These are phyloP conservation scores for Bursaphelenchus okinawaensis DNA, from an alignment of 2,888 invertebrate genomes.

Conservation along the genomic window DNA sequence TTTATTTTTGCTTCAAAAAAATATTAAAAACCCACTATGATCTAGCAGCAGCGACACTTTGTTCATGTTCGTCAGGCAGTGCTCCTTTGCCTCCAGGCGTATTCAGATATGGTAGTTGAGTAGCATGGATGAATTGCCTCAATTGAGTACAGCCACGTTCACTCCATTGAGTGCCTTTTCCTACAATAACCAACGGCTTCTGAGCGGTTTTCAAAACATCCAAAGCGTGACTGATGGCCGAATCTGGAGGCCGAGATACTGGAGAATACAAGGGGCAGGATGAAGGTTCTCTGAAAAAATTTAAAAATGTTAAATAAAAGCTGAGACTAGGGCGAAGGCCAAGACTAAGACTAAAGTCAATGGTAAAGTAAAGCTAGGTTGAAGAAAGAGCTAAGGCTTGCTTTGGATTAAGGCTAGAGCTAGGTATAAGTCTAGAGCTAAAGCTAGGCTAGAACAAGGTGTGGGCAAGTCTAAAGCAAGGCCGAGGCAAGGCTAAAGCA, in stretches of 20 bases:
- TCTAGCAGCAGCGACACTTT: slow-evolving; percentile 79
- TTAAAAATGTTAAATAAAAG: no score
- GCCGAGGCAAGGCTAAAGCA: no score
- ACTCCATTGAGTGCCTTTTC: slow-evolving; percentile 68
- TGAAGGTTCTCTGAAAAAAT: not conserved
- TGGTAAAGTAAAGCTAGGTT: no score
- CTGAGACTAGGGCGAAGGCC: no score
- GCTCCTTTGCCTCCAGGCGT: slow-evolving; percentile 82
- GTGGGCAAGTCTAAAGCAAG: no score
- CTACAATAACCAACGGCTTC: slow-evolving; percentile 80
- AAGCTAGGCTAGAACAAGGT: no score
- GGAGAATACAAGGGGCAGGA: slow-evolving; percentile 63
- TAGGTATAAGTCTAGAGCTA: no score
- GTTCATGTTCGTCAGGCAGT: slow-evolving; percentile 62
- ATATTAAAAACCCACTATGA: slow-evolving; percentile 62
- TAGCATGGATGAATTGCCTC: slow-evolving; percentile 64
- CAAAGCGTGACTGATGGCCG: slow-evolving; percentile 69
- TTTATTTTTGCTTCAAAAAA: not conserved
- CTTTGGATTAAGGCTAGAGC: no score
- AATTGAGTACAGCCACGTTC: slow-evolving; percentile 43
- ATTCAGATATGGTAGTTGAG: slow-evolving; percentile 79
- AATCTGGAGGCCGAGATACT: slow-evolving; percentile 69
- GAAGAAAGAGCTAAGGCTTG: no score
- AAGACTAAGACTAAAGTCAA: no score
- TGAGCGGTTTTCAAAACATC: slow-evolving; percentile 68